These are phyloP conservation scores for Hedychridium roseum DNA, from an alignment of 2,888 invertebrate species.

Conservation along the genomic window DNA sequence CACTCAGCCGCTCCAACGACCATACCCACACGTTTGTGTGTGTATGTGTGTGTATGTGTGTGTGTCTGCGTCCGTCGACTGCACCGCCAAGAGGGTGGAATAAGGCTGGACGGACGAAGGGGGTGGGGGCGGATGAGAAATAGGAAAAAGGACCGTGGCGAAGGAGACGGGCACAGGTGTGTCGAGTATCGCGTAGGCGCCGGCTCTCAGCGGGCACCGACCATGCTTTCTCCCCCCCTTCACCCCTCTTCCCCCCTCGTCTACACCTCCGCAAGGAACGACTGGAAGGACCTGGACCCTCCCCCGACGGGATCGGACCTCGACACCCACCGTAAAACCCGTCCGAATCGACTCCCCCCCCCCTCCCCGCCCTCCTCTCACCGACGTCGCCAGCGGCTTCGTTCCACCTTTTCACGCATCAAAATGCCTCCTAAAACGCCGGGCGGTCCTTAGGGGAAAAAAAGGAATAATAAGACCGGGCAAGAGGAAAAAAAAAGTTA, in stretches of 20 bases:
- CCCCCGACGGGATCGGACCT: constrained; percentile 2
- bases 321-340: neutral
- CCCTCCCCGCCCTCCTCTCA: neutral
- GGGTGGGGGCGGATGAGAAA: constrained; percentile 14
- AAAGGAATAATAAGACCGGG: too few species aligned
- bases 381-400: too few species aligned
- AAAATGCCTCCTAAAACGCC: too few species aligned
- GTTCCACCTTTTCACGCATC: too few species aligned
- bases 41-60: constrained; percentile 4
- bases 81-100: neutral
- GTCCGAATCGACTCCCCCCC: neutral
- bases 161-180: constrained; percentile 43
- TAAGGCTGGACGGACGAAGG: neutral
- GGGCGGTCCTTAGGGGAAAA: too few species aligned
- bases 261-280: constrained; percentile 3
- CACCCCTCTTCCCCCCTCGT: constrained; percentile 9
- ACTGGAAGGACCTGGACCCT: constrained; percentile 13
- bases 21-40: too few species aligned
- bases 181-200: constrained; percentile 40
- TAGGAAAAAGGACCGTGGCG: constrained; percentile 7
- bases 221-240: constrained; percentile 13
- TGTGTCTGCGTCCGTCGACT: neutral
- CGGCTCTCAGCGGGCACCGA: constrained; percentile 45
- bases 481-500: too few species aligned
- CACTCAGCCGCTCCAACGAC: too few species aligned